Conservation (phyloP, 2,888 invertebrate species). For the Geotrupes spiniger region DNA sequence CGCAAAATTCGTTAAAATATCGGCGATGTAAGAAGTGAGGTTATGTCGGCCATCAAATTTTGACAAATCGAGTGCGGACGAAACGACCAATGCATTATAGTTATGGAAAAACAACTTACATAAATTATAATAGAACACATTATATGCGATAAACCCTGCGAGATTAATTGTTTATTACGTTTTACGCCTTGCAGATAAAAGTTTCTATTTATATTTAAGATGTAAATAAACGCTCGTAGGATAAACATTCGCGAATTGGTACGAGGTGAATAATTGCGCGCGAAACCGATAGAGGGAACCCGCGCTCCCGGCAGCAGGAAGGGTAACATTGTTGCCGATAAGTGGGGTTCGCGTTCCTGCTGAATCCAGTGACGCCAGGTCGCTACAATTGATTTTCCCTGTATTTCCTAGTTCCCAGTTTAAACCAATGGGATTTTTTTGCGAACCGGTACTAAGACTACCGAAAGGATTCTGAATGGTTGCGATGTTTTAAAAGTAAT, state of each 20-base stretch:
- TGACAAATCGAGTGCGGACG: slow-evolving; percentile 3
- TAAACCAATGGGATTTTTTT: too few relatives aligned
- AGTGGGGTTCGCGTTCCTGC: slow-evolving; percentile 34
- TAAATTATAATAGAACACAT: slow-evolving; percentile 34
- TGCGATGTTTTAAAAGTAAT: too few relatives aligned
- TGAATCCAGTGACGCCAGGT: too few relatives aligned
- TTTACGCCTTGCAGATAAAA: slow-evolving; percentile 22
- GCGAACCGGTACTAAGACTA: too few relatives aligned
- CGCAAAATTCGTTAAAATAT: too few relatives aligned
- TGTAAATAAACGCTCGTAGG: slow-evolving; percentile 28
- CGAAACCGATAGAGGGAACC: slow-evolving; percentile 30
- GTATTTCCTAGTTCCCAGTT: too few relatives aligned
- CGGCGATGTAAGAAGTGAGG: too few relatives aligned
- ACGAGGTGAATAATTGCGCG: slow-evolving; percentile 27
- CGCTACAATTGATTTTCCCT: too few relatives aligned
- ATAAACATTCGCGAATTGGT: too few relatives aligned
- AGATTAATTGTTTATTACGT: slow-evolving; percentile 31
- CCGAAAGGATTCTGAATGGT: too few relatives aligned
- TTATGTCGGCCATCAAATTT: slow-evolving; percentile 14
- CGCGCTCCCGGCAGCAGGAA: slow-evolving; percentile 20
- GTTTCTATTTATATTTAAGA: slow-evolving; percentile 25
- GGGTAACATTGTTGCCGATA: too few relatives aligned
- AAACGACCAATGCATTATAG: slow-evolving; percentile 1
- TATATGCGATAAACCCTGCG: slow-evolving; percentile 29
- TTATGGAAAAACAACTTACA: slow-evolving; percentile 35